These are phyloP conservation scores for Labroides dimidiatus DNA, from an alignment of 2,797 vertebrate genomes.

Conservation along the genomic window DNA sequence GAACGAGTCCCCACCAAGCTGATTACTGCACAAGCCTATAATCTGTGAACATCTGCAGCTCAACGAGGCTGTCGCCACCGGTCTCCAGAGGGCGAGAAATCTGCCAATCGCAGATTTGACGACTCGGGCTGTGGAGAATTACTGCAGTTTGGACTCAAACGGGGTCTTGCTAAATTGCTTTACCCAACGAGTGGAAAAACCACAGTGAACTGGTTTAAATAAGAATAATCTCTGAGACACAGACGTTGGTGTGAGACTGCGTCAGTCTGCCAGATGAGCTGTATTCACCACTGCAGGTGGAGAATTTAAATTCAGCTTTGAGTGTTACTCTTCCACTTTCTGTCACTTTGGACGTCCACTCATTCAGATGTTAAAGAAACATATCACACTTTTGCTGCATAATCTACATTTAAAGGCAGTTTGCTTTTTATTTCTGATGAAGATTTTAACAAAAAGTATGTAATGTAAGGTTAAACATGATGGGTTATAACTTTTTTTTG, in stretches of 20 bases:
- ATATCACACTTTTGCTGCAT: background rate
- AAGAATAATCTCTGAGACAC: constrained; percentile 9
- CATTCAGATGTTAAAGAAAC: background rate
- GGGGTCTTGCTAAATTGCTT: constrained; percentile 8
- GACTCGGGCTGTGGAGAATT: constrained; percentile 52
- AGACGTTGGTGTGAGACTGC: background rate
- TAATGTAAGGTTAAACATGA: too few relatives aligned
- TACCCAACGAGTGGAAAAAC: background rate
- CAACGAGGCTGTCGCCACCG: constrained; percentile 44
- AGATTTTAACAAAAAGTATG: background rate
- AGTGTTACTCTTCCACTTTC: background rate
- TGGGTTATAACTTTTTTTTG: too few relatives aligned
- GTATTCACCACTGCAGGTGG: background rate
- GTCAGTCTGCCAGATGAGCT: background rate
- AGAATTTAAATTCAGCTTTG: background rate
- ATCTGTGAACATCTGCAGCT: constrained; percentile 80
- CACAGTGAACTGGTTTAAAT: constrained; percentile 16
- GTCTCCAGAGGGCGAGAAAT: constrained; percentile 48
- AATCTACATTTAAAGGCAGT: background rate
- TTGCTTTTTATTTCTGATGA: background rate
- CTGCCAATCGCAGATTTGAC: constrained; percentile 55
- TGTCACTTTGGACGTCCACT: background rate
- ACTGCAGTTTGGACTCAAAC: constrained; percentile 38
- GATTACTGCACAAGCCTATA: constrained; percentile 77
- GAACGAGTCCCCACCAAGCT: constrained; percentile 67